Percentiles rank a stretch among this genome's conserved stretches.
Conservation (phyloP, 1,140 invertebrate genomes). For the Meloidogyne chitwoodi region DNA sequence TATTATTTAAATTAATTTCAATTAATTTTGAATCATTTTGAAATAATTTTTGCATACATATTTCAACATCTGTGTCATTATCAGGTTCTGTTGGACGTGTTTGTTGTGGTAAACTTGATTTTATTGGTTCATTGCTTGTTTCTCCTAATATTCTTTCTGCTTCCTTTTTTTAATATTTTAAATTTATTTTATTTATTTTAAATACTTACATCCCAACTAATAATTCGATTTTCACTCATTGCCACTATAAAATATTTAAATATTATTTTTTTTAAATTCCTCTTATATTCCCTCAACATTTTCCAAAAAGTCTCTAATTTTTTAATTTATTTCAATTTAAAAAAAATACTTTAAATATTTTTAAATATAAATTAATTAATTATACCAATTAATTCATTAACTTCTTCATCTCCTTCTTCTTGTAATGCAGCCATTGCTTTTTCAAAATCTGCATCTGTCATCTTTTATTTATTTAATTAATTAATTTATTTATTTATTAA, state of each 20-base stretch:
- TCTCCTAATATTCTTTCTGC: conserved; percentile 56
- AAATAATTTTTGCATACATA: conserved; percentile 61
- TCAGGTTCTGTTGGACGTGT: conserved; percentile 62
- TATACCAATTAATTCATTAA: conserved; percentile 36
- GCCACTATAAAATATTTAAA: conserved; percentile 22
- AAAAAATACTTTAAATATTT: too few species aligned
- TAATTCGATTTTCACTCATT: conserved; percentile 38
- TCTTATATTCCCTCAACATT: too few species aligned
- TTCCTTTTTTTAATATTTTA: conserved; percentile 46
- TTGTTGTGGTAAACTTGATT: conserved; percentile 53
- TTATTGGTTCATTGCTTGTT: conserved; percentile 42
- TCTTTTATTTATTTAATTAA: too few species aligned
- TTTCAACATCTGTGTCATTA: conserved; percentile 64
- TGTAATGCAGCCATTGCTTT: conserved; percentile 42
- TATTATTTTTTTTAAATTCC: background rate
- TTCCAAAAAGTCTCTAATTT: too few species aligned
- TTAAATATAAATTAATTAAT: too few species aligned
- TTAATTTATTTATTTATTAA: background rate
- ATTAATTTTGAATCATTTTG: conserved; percentile 62
- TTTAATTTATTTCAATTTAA: too few species aligned
- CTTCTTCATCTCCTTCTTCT: conserved; percentile 40
- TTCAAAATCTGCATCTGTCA: conserved; percentile 54
- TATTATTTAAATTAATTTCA: conserved; percentile 60
- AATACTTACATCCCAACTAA: conserved; percentile 32
- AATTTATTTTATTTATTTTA: conserved; percentile 9